Evolutionary conservation across 2,797 vertebrate species (phyloP).

Genomic region (Scomberomorus guttatus): DNA sequence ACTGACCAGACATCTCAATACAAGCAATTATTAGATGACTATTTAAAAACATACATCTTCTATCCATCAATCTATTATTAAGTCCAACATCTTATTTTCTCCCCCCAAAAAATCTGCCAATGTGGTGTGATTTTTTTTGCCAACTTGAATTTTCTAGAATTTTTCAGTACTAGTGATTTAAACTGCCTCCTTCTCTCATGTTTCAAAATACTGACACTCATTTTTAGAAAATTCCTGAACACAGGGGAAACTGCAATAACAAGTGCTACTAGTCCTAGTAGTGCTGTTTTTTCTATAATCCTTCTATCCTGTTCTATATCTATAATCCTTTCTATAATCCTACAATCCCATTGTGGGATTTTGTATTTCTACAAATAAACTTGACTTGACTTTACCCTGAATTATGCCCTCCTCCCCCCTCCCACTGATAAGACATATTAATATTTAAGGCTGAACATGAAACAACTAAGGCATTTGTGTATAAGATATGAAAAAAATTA

Average conservation of each 20-base stretch:
- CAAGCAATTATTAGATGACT: constrained; percentile 1
- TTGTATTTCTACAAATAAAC: constrained; percentile 2
- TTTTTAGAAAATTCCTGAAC: background rate
- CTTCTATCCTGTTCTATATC: too few relatives aligned
- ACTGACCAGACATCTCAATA: background rate
- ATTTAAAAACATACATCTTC: background rate
- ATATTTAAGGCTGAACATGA: constrained; percentile 1
- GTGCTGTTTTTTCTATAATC: background rate
- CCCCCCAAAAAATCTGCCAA: background rate
- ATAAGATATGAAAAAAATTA: background rate
- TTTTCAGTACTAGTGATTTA: background rate
- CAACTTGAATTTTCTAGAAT: background rate
- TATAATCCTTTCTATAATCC: background rate
- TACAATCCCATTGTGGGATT: background rate
- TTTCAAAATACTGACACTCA: background rate
- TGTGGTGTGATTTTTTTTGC: background rate
- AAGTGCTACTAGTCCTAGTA: background rate
- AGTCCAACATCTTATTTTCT: background rate
- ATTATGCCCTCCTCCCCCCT: background rate
- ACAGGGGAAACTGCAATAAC: background rate
- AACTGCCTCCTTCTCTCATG: background rate
- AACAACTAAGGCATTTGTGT: background rate
- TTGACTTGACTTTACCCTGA: background rate
- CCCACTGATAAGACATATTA: background rate
- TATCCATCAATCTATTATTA: background rate